Conservation (phyloP, 2,113 vertebrate genomes). For the Excalfactoria chinensis region DNA sequence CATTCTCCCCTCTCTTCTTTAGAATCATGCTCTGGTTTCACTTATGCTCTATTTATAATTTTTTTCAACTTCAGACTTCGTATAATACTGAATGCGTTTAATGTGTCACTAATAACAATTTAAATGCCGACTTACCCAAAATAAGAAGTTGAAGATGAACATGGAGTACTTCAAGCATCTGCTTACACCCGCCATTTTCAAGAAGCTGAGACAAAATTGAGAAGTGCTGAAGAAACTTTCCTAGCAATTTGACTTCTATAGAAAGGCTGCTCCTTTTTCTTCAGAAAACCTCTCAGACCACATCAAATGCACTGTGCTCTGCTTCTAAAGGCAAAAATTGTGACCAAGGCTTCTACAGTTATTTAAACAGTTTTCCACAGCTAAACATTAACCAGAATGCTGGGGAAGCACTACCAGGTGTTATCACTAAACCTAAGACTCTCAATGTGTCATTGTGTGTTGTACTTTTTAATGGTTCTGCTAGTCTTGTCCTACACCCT, state of each 20-base stretch:
- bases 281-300: slow-evolving; percentile 17
- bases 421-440: slow-evolving; percentile 51
- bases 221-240: background rate
- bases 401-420: slow-evolving; percentile 39
- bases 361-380: slow-evolving; percentile 24
- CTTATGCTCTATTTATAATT: slow-evolving; percentile 38
- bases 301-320: background rate
- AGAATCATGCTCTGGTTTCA: background rate
- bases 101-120: slow-evolving; percentile 44
- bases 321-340: slow-evolving; percentile 37
- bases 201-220: background rate
- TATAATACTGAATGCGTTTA: slow-evolving; percentile 38
- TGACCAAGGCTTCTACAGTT: background rate
- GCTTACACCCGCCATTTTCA: slow-evolving; percentile 86
- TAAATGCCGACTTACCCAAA: slow-evolving; percentile 87
- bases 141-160: slow-evolving; percentile 91
- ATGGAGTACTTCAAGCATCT: slow-evolving; percentile 87
- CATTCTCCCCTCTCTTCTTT: background rate
- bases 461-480: background rate
- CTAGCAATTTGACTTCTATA: background rate
- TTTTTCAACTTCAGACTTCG: slow-evolving; percentile 22
- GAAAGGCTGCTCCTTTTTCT: background rate
- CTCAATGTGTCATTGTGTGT: background rate
- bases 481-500: slow-evolving; percentile 24
- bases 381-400: slow-evolving; percentile 77